Percentiles rank a stretch among this genome's conserved stretches.
Evolutionary conservation across 2,113 vertebrate genomes (phyloP).

Genomic region (Macrotis lagotis): DNA sequence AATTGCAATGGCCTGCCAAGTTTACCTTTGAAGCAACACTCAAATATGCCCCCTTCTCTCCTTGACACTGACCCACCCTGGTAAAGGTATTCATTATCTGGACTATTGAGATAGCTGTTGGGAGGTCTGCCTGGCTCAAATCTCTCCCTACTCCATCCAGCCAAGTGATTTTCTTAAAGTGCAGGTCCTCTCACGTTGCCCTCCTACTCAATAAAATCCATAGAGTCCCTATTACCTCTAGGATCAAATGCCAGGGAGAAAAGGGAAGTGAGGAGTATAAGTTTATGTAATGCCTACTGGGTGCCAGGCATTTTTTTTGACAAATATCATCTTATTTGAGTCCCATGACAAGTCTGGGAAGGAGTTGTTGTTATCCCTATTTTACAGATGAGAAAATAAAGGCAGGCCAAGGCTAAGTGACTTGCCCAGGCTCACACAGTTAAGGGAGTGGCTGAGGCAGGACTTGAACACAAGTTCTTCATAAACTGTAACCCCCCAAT

Average conservation of each 20-base stretch:
- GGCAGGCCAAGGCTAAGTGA: not conserved
- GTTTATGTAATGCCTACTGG: not conserved
- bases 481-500: too few species aligned
- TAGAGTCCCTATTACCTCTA: not conserved
- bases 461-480: not conserved
- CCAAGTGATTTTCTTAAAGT: not conserved
- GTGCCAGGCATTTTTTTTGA: too few species aligned
- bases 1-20: not conserved
- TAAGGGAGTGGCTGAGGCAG: not conserved
- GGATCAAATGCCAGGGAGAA: not conserved
- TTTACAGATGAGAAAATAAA: not conserved
- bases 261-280: not conserved
- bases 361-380: not conserved
- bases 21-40: not conserved
- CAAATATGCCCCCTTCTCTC: too few species aligned
- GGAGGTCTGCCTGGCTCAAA: too few species aligned
- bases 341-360: not conserved
- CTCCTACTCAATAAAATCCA: not conserved
- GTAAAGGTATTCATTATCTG: too few species aligned
- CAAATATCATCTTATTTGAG: too few species aligned
- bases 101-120: too few species aligned
- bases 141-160: not conserved
- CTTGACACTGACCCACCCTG: too few species aligned
- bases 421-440: not conserved
- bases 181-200: not conserved